phyloP scores from a whole-genome alignment of 2,888 invertebrate species.

The Agriotes lineatus region DNA sequence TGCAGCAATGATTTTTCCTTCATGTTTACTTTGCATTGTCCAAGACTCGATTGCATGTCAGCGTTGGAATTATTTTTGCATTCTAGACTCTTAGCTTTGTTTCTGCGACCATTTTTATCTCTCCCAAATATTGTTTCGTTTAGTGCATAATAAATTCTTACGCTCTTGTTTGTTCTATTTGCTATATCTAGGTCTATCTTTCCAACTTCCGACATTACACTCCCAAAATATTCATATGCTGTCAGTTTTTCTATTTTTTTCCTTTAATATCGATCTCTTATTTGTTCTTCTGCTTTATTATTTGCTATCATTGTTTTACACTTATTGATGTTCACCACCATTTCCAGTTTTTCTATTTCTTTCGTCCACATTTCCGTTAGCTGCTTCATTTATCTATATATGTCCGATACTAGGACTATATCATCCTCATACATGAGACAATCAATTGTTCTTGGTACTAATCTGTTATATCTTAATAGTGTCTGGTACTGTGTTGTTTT shows the following conservation, averaged over 20 bases:
- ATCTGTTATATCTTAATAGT: too few species aligned
- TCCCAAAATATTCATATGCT: constrained; percentile 10
- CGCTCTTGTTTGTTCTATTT: constrained; percentile 2
- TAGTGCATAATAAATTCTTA: constrained; percentile 2
- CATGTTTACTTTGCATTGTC: too few species aligned
- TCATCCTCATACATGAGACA: too few species aligned
- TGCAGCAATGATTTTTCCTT: too few species aligned
- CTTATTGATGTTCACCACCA: background rate
- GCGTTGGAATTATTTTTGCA: too few species aligned
- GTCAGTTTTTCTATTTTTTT: constrained; percentile 12
- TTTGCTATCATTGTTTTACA: constrained; percentile 8
- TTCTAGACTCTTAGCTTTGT: background rate
- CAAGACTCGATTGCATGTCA: too few species aligned
- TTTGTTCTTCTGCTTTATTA: background rate
- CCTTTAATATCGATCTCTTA: background rate
- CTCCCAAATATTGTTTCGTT: background rate
- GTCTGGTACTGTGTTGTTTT: too few species aligned
- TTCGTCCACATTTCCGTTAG: background rate
- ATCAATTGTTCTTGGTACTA: too few species aligned
- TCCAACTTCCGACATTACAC: constrained; percentile 8
- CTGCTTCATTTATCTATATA: background rate
- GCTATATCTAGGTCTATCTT: constrained; percentile 13
- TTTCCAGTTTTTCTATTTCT: background rate
- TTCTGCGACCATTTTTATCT: background rate
- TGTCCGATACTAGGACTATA: too few species aligned